These are phyloP conservation scores for Globodera rostochiensis DNA, from an alignment of 1,140 invertebrate genomes.

Conservation along the genomic window DNA sequence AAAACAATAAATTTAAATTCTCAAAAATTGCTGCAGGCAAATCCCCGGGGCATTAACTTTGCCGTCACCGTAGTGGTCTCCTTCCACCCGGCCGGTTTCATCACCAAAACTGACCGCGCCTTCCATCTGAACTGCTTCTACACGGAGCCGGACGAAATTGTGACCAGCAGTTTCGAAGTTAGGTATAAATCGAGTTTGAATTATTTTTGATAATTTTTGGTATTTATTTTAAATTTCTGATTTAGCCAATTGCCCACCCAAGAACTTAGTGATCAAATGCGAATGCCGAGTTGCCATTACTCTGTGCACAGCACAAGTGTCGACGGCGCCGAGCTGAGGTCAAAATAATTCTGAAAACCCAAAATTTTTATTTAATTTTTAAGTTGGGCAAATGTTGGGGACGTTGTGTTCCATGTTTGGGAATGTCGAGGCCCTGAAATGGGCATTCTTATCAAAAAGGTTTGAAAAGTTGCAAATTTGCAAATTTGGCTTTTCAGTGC, in stretches of 20 bases:
- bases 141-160: conserved; percentile 63
- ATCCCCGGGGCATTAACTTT: conserved; percentile 61
- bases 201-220: neutral
- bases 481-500: conserved; percentile 35
- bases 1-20: conserved; percentile 1
- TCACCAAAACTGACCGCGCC: conserved; percentile 63
- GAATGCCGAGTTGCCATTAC: conserved; percentile 60
- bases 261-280: conserved; percentile 61
- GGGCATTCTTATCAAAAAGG: conserved; percentile 62
- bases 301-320: conserved; percentile 46
- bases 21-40: conserved; percentile 44
- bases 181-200: conserved; percentile 38
- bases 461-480: neutral
- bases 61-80: conserved; percentile 60
- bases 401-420: conserved; percentile 61
- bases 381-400: conserved; percentile 58
- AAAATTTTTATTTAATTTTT: neutral
- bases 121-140: conserved; percentile 62
- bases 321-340: conserved; percentile 50
- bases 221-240: conserved; percentile 6
- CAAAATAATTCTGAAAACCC: neutral
- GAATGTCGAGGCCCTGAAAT: conserved; percentile 60
- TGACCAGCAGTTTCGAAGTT: conserved; percentile 59
- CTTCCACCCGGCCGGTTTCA: conserved; percentile 63
- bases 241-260: conserved; percentile 58